Evolutionary conservation across 92 coral and sea anemone genomes (phyloP), one percentile per base, ranked within the genome.

Genomic region (Parazoanthus atlanticus): DNA sequence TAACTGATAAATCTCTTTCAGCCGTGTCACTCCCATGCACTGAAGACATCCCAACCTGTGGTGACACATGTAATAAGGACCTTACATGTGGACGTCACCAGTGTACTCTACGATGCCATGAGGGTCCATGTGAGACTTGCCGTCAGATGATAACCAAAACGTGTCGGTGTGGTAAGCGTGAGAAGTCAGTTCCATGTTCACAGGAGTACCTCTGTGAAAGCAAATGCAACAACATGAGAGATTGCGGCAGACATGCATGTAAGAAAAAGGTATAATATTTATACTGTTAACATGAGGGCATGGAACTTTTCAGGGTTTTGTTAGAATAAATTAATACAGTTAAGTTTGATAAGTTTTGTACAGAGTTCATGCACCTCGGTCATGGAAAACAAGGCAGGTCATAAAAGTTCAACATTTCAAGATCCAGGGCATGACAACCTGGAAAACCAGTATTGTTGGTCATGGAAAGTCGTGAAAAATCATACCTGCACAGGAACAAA

Each of bases 131-230:
- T 88, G 99, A 96, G 34, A 92, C 93, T 9, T 97, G 99, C 80
- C 95, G 99, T 33, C 99, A 92, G 84, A 82, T 97, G 89, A 88
- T 97, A 29, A 94, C 81, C 19, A 97, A 94, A 87, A 88, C 82
- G 40, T 97, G 99, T 84, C 93, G 97, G 64, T 97, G 99, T 86
- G 98, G 98, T 29, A 97, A 93, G 85, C 93, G 95, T 0, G 94
- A 95, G 92, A 97, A 95, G 79, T 81, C 91, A 58, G 95, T 97
- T 10, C 93, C 91, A 67, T 97, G 99, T 86, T 94, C 95, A 28
- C 94, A 91, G 86, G 98, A 91, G 79, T 97, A 93, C 74, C 79
- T 90, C 34, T 97, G 99, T 72, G 99, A 97, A 17, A 84, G 91
- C 49, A 97, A 97, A 56, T 97, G 99, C 69, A 86, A 86, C 12